Evolutionary conservation across 1,140 invertebrate genomes (phyloP).

Genomic region (Bombus vancouverensis): DNA sequence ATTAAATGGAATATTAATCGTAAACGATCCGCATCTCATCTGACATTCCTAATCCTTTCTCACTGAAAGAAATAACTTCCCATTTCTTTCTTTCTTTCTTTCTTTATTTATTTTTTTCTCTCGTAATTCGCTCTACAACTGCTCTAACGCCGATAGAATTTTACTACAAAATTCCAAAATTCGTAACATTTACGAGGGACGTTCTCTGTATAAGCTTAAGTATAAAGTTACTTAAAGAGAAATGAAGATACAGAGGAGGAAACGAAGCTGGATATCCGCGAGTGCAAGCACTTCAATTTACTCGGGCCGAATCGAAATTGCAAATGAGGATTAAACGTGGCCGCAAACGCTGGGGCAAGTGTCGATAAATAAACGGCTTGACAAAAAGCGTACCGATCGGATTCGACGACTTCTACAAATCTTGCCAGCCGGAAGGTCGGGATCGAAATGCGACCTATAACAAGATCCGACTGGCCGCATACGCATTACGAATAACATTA

Average conservation of each 20-base stretch:
- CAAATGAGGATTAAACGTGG: conserved; percentile 31
- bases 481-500: conserved; percentile 43
- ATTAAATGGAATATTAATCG: too few species aligned
- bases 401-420: conserved; percentile 30
- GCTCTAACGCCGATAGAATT: not conserved
- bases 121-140: too few species aligned
- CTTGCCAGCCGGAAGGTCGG: not conserved
- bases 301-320: conserved; percentile 18
- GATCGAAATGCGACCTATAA: conserved; percentile 17
- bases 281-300: not conserved
- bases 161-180: not conserved
- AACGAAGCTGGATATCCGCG: not conserved
- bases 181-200: not conserved
- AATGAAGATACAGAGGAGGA: too few species aligned
- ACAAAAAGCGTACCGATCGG: conserved; percentile 27
- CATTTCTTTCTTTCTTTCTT: not conserved
- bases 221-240: not conserved
- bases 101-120: too few species aligned
- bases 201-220: not conserved
- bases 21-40: too few species aligned
- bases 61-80: not conserved
- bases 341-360: not conserved
- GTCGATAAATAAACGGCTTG: conserved; percentile 18
- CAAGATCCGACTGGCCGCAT: conserved; percentile 25
- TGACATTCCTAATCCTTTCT: too few species aligned